These are phyloP conservation scores for Phymanthus crucifer DNA, from an alignment of 92 coral and sea anemone genomes.

Conservation along the genomic window DNA sequence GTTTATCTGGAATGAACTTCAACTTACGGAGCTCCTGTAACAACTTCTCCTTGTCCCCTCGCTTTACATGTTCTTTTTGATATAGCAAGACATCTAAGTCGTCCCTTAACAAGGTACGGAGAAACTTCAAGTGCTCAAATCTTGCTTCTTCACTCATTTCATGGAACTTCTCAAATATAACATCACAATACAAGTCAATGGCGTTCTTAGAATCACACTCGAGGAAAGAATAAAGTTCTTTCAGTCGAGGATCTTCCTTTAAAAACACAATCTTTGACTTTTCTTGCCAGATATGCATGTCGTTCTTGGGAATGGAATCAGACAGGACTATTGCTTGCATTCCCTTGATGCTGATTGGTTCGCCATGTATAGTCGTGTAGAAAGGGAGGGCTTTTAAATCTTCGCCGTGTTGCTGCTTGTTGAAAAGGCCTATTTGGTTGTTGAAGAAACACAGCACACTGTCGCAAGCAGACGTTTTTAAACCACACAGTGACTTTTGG, in stretches of 20 bases:
- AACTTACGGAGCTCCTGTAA: slow-evolving; percentile 14
- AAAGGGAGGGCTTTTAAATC: slow-evolving; percentile 47
- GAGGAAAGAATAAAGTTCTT: slow-evolving; percentile 31
- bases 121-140: slow-evolving; percentile 32
- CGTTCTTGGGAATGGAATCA: slow-evolving; percentile 31
- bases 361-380: slow-evolving; percentile 45
- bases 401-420: background rate
- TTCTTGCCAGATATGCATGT: slow-evolving; percentile 26
- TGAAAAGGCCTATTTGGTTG: background rate
- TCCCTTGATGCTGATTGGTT: slow-evolving; percentile 21
- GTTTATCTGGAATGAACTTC: slow-evolving; percentile 33
- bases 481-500: background rate
- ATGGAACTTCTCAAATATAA: slow-evolving; percentile 38
- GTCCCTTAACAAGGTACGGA: background rate
- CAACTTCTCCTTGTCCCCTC: slow-evolving; percentile 2
- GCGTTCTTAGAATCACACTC: slow-evolving; percentile 29
- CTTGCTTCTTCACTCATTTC: slow-evolving; percentile 39
- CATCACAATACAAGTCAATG: slow-evolving; percentile 57
- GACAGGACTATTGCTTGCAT: slow-evolving; percentile 44
- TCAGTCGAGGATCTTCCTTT: slow-evolving; percentile 3
- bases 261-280: slow-evolving; percentile 29
- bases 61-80: background rate
- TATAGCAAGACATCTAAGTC: background rate
- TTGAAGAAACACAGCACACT: slow-evolving; percentile 49
- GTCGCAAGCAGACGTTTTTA: background rate